Evolutionary conservation across 2,888 invertebrate species (phyloP).

Genomic region (Perithous albicinctus): DNA sequence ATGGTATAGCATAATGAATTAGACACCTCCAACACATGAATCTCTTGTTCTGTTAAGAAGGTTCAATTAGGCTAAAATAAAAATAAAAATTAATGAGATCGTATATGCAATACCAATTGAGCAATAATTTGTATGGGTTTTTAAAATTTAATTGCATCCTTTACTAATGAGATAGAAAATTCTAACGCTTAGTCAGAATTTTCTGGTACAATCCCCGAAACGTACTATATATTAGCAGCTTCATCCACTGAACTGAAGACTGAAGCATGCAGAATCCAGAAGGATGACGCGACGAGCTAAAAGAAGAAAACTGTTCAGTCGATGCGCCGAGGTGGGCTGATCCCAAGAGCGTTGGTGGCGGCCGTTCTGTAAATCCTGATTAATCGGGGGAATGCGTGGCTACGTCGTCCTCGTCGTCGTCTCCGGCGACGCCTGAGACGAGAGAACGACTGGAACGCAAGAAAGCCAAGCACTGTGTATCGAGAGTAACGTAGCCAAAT

Average conservation of each 20-base stretch:
- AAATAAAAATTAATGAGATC: too few relatives aligned
- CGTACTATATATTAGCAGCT: not conserved
- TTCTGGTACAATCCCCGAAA: not conserved
- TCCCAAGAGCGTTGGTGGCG: slow-evolving; percentile 52
- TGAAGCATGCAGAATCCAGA: slow-evolving; percentile 39
- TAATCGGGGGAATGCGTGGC: slow-evolving; percentile 67
- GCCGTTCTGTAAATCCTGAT: slow-evolving; percentile 68
- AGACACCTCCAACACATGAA: too few relatives aligned
- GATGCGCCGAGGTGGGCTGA: slow-evolving; percentile 44
- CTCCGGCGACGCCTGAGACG: slow-evolving; percentile 46
- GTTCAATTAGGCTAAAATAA: too few relatives aligned
- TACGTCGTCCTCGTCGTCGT: slow-evolving; percentile 57
- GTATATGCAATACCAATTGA: too few relatives aligned
- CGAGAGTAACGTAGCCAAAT: slow-evolving; percentile 70
- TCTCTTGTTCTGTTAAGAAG: too few relatives aligned
- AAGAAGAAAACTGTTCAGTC: slow-evolving; percentile 41
- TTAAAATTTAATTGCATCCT: not conserved
- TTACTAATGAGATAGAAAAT: not conserved
- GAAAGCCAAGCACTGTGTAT: slow-evolving; percentile 72
- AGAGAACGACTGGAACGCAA: slow-evolving; percentile 62
- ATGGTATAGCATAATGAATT: too few relatives aligned
- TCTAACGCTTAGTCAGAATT: not conserved
- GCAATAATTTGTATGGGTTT: not conserved
- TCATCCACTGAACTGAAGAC: slow-evolving; percentile 21
- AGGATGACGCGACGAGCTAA: slow-evolving; percentile 22